Evolutionary conservation across 1,140 invertebrate species (phyloP).

Genomic region (Propsilocerus akamusi): DNA sequence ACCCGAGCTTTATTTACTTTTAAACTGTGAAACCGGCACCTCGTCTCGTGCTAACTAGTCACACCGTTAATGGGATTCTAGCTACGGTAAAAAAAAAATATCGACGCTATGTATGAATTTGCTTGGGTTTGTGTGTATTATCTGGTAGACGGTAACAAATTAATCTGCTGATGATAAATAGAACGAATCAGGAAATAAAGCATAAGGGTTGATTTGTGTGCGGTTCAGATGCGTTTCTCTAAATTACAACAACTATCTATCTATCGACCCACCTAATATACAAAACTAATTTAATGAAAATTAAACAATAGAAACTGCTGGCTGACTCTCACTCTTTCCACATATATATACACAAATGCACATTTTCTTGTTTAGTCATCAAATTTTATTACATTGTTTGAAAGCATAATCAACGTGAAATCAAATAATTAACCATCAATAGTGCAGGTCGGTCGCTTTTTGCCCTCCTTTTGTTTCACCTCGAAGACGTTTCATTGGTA

Average conservation of each 20-base stretch:
- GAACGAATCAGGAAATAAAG: neutral
- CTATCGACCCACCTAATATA: neutral
- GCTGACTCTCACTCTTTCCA: too few species aligned
- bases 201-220: neutral
- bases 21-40: too few species aligned
- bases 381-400: slow-evolving; percentile 2
- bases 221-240: neutral
- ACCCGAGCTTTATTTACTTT: too few species aligned
- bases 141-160: slow-evolving; percentile 1
- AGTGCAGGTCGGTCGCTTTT: too few species aligned
- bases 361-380: slow-evolving; percentile 2
- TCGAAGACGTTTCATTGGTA: too few species aligned
- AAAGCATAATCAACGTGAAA: slow-evolving; percentile 1
- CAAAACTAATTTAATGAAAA: slow-evolving; percentile 1
- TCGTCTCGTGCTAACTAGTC: too few species aligned
- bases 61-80: too few species aligned
- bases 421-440: slow-evolving; percentile 2
- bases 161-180: slow-evolving; percentile 1
- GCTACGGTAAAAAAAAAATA: too few species aligned
- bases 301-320: neutral
- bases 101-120: too few species aligned
- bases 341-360: too few species aligned
- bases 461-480: too few species aligned
- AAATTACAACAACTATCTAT: neutral
- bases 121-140: too few species aligned